Base-by-base conservation (phyloP, 2,113 vertebrate species). In the Gallinago undulata region DNA sequence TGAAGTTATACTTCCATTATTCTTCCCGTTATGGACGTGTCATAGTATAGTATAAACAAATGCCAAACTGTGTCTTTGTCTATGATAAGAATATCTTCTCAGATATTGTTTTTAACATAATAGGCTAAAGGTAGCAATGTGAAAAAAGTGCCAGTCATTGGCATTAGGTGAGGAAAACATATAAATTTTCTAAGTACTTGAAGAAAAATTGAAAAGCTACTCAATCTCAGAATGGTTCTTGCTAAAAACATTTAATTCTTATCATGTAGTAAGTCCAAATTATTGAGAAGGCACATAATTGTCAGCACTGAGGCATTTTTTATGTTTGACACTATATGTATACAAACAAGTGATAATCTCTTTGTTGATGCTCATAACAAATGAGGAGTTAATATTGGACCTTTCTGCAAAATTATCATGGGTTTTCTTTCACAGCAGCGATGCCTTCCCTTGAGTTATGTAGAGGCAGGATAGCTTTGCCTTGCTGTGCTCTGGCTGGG, bases 1-100 rank as follows among this genome's bases (percentile, higher is more conserved):
- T 94, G 70, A 95, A 97, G 15, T 60, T 59, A 37, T 72, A 30
- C 45, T 93, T 83, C 25, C 76, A 64, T 90, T 95, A 59, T 94
- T 70, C 86, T 96, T 94, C 62, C 62, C 39, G 43, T 51, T 59
- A 85, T 72, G 94, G 67, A 66, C 3, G 3, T 57, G 56, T 84
- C 50, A n/a, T 11, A 21, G 27, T 57, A 18, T 39, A 84, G 48
- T 70, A 62, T 30, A 75, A 60, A 45, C 13, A 33, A 51, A 50
- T 90, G 72, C 89, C 89, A 78, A 35, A 50, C 64, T 93, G 45
- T 89, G 69, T 85, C 27, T 91, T 67, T 89, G 80, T 72, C 25
- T 81, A 10, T 77, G 31, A 67, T 24, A 79, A 76, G 19, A 84
- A 7, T 86, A 68, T 55, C 70, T 76, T 76, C 27, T 91, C 72